Base-by-base conservation (phyloP, 2,888 invertebrate species). In the Pollenia amentaria region DNA sequence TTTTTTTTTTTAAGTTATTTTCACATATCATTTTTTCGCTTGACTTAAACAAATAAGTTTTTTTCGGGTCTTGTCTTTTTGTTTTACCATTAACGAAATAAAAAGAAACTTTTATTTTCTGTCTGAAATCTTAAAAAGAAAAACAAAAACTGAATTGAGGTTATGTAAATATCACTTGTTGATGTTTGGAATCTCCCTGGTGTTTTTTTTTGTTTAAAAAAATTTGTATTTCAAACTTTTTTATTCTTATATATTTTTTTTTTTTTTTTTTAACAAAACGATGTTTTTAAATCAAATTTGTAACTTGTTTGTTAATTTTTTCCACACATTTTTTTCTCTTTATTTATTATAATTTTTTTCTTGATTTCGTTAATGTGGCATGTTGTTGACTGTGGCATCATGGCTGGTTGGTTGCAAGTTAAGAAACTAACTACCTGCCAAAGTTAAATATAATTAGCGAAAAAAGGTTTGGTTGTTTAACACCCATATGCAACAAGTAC, bases 401-500 rank as follows among this genome's bases (percentile, higher is more conserved):
- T 29, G 29, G 16, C 40, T 65, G 48, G 64, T 46, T 46, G 60
- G 42, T 42, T 18, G 29, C 1, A 6, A 18, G 14, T 38, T 53
- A 40, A 44, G 75, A 73, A 72, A 78, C 65, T 82, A 77, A 77
- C 69, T 46, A 72, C 57, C 77, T 84, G 83, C 72, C 77, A 77
- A 78, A 84, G 84, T 84, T 84, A 87, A 78, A 87, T 77, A 87
- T 70, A 87, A 87, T 87, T 87, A 87, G 83, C 80, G 70, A 75
- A 87, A 82, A 87, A 73, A 80, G 83, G 83, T 83, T 84, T 80
- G 83, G 83, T 80, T 79, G 51, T 67, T 87, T 84, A 84, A 84
- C 79, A 87, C 83, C 86, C 84, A 84, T 84, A 78, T 84, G 77
- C 83, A 78, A 78, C 82, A 72, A 69, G 75, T 81, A 55, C 62